Evolutionary conservation across 64 coral and sea anemone genomes (phyloP).

Genomic region (Hydrozoanthus tunicans): DNA sequence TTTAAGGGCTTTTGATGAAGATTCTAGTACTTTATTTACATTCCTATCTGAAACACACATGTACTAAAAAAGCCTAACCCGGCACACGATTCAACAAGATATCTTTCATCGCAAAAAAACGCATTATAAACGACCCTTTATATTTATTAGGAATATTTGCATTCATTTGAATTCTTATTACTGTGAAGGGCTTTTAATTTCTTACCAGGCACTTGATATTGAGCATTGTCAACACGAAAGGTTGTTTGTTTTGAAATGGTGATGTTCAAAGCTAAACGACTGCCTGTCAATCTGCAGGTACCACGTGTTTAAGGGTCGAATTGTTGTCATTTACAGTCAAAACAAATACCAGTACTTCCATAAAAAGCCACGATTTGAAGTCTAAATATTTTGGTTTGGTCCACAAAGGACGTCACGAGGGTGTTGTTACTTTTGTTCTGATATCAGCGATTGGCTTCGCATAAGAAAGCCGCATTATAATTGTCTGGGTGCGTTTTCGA

Average conservation of each 20-base stretch:
- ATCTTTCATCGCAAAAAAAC: background rate
- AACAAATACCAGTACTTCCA: slow-evolving; percentile 57
- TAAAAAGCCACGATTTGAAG: slow-evolving; percentile 42
- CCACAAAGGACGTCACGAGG: slow-evolving; percentile 15
- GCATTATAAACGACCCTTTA: no score
- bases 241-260: background rate
- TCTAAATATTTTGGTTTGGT: slow-evolving; percentile 54
- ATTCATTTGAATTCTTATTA: background rate
- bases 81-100: background rate
- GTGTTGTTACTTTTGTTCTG: background rate
- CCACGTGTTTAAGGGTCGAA: slow-evolving; percentile 42
- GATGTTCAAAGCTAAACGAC: background rate
- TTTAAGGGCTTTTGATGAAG: background rate
- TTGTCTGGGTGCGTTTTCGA: background rate
- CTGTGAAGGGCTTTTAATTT: background rate
- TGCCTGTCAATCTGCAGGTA: background rate
- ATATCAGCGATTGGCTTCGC: slow-evolving; percentile 16
- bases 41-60: slow-evolving; percentile 2
- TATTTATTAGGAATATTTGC: background rate
- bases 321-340: slow-evolving; percentile 42
- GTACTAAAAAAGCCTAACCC: background rate
- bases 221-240: background rate
- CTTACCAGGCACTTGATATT: background rate
- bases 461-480: background rate
- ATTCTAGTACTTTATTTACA: slow-evolving; percentile 4